A percentile compares a stretch with the other conserved stretches of the same genome.
Evolutionary conservation across 92 coral and sea anemone species (phyloP).

Genomic region (Desmophyllum pertusum): DNA sequence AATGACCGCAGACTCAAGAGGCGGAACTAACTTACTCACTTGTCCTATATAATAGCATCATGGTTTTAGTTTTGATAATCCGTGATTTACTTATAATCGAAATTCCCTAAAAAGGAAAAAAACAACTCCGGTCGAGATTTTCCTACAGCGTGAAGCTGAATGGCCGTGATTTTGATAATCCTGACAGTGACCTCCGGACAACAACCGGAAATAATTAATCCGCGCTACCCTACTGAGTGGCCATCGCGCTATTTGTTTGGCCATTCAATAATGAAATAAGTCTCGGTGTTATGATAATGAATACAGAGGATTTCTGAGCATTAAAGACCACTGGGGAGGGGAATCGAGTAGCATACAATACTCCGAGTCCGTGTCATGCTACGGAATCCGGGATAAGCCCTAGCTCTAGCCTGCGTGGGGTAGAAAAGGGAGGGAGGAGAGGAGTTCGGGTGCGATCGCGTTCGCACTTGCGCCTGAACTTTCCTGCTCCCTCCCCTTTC

Average conservation of each 20-base stretch:
- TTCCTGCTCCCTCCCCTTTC: no score
- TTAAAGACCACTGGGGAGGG: conserved; percentile 8
- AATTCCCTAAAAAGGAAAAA: not conserved
- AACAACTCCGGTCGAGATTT: not conserved
- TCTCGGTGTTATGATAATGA: not conserved
- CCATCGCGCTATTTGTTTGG: not conserved
- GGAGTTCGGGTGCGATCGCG: no score
- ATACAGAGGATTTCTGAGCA: not conserved
- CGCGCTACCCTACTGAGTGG: not conserved
- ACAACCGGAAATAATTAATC: not conserved
- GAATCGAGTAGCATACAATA: no score
- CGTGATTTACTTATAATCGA: not conserved
- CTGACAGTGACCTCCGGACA: not conserved
- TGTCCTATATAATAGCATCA: no score
- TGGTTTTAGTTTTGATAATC: no score
- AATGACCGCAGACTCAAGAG: not conserved
- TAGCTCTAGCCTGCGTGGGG: no score
- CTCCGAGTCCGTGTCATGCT: not conserved
- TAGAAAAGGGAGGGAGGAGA: no score
- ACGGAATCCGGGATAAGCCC: no score
- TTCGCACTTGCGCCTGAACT: no score
- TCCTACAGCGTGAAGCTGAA: no score
- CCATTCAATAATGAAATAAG: not conserved
- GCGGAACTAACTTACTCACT: no score
- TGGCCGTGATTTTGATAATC: not conserved